Evolutionary conservation across 2,888 invertebrate genomes (phyloP).

Genomic region (Eristalinus aeneus): DNA sequence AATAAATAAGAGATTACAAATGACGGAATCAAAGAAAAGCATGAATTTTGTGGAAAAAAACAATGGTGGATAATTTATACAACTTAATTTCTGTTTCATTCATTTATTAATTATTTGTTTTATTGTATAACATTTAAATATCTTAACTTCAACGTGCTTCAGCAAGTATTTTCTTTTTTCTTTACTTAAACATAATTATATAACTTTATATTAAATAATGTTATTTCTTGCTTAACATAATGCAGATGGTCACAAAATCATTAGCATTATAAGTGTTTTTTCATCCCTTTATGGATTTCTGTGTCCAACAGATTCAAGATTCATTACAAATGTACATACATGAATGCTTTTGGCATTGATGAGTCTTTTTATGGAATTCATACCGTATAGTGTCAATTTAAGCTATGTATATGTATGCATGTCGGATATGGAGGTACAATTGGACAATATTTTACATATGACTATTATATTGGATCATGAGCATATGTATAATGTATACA

Average conservation of each 20-base stretch:
- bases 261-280: neutral
- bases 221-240: slow-evolving; percentile 1
- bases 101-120: slow-evolving; percentile 49
- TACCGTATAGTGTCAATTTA: neutral
- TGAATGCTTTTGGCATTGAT: neutral
- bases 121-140: slow-evolving; percentile 40
- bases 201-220: neutral
- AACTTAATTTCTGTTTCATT: slow-evolving; percentile 55
- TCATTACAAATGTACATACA: slow-evolving; percentile 36
- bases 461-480: neutral
- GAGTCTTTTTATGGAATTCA: neutral
- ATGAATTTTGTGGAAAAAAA: slow-evolving; percentile 5
- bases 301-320: neutral
- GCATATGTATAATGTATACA: neutral
- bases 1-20: neutral
- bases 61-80: slow-evolving; percentile 35
- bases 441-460: neutral
- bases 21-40: neutral
- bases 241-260: slow-evolving; percentile 16
- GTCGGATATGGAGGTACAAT: slow-evolving; percentile 37
- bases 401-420: slow-evolving; percentile 32
- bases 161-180: slow-evolving; percentile 37
- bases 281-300: slow-evolving; percentile 42
- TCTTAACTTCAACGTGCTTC: slow-evolving; percentile 47
- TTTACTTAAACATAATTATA: slow-evolving; percentile 27